Evolutionary conservation across 2,888 invertebrate genomes (phyloP), one percentile per base, ranked within the genome.

Genomic region (Spisula solida): DNA sequence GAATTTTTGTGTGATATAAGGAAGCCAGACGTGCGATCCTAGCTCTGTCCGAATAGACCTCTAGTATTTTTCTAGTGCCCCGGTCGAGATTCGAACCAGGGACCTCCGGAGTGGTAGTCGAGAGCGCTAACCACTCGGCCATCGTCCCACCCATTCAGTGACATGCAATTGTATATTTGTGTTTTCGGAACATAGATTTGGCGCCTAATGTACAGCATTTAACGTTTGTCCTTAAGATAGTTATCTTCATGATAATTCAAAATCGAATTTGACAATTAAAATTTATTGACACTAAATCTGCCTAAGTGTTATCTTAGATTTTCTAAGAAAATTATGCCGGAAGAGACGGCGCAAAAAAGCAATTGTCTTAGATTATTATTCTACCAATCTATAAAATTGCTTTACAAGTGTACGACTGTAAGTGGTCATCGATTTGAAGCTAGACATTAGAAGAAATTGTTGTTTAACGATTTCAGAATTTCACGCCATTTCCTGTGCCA

Each of bases 321-420:
- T 34, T 31, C 34, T 75, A 4, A 75, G 75, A 75, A 75, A 41
- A 31, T 8, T 34, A 75, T 75, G 16, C 34, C 75, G 75, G 75
- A 75, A 75, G 18, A 75, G 34, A 31, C 34, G 34, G 16, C 31
- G 14, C 31, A 34, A 16, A 75, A 12, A 34, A 31, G 16, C 75
- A 75, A 75, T 75, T 34, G 75, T 75, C 31, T 75, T 31, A 75
- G 34, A 18, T 34, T 75, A 31, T 31, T 75, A 75, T 75, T 75
- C 31, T 18, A 31, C 34, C 31, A 18, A 75, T 75, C 75, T 14
- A 31, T 75, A 31, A 75, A 16, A 75, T 70, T 31, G 31, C 34
- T 31, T 75, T 31, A 34, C 12, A 0, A 31, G 6, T 16, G 29
- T 18, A 10, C 31, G 75, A 0, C 34, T 34, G 34, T 75, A 31